Base-by-base conservation (phyloP, 2,888 invertebrate genomes). In the Schizaphis graminum region DNA sequence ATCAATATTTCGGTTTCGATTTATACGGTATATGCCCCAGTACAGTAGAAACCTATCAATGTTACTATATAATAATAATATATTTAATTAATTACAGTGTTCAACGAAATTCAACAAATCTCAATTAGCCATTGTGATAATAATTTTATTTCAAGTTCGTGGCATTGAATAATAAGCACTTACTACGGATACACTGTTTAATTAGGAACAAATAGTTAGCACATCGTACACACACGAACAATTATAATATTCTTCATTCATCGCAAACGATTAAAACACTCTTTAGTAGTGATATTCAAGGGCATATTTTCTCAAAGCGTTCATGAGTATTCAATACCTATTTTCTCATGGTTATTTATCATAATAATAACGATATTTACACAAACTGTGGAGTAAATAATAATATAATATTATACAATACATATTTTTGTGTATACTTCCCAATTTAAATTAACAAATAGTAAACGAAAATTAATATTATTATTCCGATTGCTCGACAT, bases 331-430 rank as follows among this genome's bases (percentile, higher is more conserved):
- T 85, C 44, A 44, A 11, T 44, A 47, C 44, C 44, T 47, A 85
- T 85, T 85, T 93, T 93, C 53, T 77, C 92, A 93, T 77, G 53
- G 44, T 77, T 89, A n/a, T 87, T 91, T 35, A 49, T 3, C 35
- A 86, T 35, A 24, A 44, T 35, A 24, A 44, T 56, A 57, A 57
- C 10, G 85, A 53, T 44, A 28, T 84, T 56, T 7, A 41, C 10
- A 91, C 16, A 21, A 21, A 61, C 47, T 77, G 8, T 21, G 21
- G 35, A 35, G 44, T 57, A 89, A 16, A n/a, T 57, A 44, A 57
- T 56, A n/a, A 89, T 24, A 41, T 85, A 35, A 41, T 85, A 44
- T 85, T 85, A 44, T 85, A 67, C 5, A 41, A 4, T 35, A 35
- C 0, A 21, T 7, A 35, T 53, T 13, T 28, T 0, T 28, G 35